phyloP scores from a whole-genome alignment of 2,888 invertebrate species.

The Cyrtodaria siliqua region DNA sequence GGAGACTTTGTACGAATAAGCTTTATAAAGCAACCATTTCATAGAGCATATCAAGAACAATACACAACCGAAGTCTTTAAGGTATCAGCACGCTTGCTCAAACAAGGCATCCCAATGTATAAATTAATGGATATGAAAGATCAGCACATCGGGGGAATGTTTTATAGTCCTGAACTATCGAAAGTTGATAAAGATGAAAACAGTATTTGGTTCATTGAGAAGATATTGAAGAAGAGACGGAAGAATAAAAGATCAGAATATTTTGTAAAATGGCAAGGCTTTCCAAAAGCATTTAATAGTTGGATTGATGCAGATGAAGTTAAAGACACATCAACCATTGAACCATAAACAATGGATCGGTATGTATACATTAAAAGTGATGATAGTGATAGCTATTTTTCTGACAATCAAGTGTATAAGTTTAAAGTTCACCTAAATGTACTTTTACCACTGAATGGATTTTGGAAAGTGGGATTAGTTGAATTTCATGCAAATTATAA shows the following conservation, averaged over 20 bases:
- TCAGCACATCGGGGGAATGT: constrained; percentile 27
- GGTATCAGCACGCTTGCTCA: neutral
- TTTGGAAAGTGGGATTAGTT: constrained; percentile 41
- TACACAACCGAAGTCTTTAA: constrained; percentile 34
- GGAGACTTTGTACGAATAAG: neutral
- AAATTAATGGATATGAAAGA: constrained; percentile 24
- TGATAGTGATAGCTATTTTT: constrained; percentile 4
- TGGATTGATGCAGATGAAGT: constrained; percentile 32
- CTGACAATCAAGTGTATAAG: constrained; percentile 9
- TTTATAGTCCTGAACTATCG: constrained; percentile 30
- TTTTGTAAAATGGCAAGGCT: constrained; percentile 39
- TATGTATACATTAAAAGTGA: constrained; percentile 12
- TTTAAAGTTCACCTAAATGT: constrained; percentile 18
- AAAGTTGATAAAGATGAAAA: constrained; percentile 34
- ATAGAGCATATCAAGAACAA: constrained; percentile 30
- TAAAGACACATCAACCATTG: constrained; percentile 21
- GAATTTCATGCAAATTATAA: constrained; percentile 31
- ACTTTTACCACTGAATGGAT: constrained; percentile 11
- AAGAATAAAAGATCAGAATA: constrained; percentile 23
- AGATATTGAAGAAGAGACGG: constrained; percentile 36
- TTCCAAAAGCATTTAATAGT: constrained; percentile 24
- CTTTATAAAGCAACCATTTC: neutral
- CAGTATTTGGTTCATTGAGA: constrained; percentile 51
- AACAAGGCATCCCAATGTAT: constrained; percentile 26
- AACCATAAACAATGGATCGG: neutral